Evolutionary conservation across 2,113 vertebrate genomes (phyloP).

Genomic region (Forbesichthys papilliferus): DNA sequence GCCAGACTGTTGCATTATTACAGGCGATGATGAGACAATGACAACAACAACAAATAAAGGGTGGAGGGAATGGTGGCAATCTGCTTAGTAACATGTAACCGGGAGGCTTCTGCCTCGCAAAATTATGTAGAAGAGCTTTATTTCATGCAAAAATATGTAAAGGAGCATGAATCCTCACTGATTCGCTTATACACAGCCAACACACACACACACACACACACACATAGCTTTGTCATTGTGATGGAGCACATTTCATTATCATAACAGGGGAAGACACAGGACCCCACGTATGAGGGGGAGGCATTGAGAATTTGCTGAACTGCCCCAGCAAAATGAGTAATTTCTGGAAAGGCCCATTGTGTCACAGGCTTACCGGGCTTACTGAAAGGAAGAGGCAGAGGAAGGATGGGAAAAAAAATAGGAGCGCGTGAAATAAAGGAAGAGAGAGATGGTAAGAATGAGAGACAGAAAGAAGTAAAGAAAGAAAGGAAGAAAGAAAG

Average conservation of each 20-base stretch:
- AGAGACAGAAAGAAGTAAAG: constrained; percentile 53
- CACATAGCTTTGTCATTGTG: constrained; percentile 50
- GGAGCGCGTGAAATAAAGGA: constrained; percentile 56
- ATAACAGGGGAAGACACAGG: constrained; percentile 32
- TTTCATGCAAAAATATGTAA: constrained; percentile 29
- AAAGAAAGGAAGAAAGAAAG: constrained; percentile 68
- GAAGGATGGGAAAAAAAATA: constrained; percentile 56
- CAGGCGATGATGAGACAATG: not conserved
- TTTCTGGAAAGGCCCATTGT: constrained; percentile 76
- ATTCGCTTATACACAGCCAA: constrained; percentile 22
- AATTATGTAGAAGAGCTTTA: constrained; percentile 1
- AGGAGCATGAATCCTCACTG: constrained; percentile 12
- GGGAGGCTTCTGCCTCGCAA: constrained; percentile 21
- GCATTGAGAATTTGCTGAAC: constrained; percentile 59
- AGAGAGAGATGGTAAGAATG: constrained; percentile 69
- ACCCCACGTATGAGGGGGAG: constrained; percentile 34
- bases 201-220: constrained; percentile 20
- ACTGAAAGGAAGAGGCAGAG: constrained; percentile 56
- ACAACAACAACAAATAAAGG: not conserved
- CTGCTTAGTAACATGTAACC: constrained; percentile 12
- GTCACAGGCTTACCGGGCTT: constrained; percentile 68
- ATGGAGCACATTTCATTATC: constrained; percentile 53
- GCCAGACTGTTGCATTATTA: not conserved
- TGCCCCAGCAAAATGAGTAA: constrained; percentile 71
- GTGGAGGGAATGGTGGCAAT: constrained; percentile 12